Base-by-base conservation (phyloP, 2,888 invertebrate genomes). In the Cynaeus angustus region DNA sequence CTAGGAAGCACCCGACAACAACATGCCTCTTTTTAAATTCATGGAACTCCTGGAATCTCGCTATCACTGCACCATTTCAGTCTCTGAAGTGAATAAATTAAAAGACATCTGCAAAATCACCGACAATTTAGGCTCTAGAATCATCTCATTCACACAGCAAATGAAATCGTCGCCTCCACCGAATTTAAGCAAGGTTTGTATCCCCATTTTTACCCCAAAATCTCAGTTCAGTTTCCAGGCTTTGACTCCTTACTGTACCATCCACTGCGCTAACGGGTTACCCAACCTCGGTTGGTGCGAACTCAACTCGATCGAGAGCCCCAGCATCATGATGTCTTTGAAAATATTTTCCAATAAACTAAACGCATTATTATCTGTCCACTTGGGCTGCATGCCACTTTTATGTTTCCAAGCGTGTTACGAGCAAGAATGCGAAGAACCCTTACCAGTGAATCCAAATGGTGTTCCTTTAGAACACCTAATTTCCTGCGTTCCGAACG, bases 391-490 rank as follows among this genome's bases (percentile, higher is more conserved):
- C 68, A 84, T 96, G 82, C 94, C 95, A 0, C 84, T 96, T 67
- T 88, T 93, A 77, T 95, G 95, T 83, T 91, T 95, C 81, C 91
- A 93, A 72, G 89, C 90, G 72, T 96, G 96, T 84, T 96, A 95
- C 83, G 90, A 91, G 80, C 89, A 91, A 8, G 91, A 91, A 81
- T 94, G 92, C 82, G 89, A 90, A 8, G 86, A 88, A 65, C 81
- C 87, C 26, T 82, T 92, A 48, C 84, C 87, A 9, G 84, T 91
- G n/a, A 89, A 90, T 77, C 89, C 89, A 1, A 88, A 85, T 68
- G 96, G 96, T 3, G 96, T 97, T 10, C 92, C 96, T 0, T 84
- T 98, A 65, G 98, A 98, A 83, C 94, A 98, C 85, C 86, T 98
- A 62, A 89, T 98, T 21, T 92, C 95, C 55, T 95, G 95, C 83